Evolutionary conservation across 2,797 vertebrate species (phyloP).

Genomic region (Hyperoplus immaculatus): DNA sequence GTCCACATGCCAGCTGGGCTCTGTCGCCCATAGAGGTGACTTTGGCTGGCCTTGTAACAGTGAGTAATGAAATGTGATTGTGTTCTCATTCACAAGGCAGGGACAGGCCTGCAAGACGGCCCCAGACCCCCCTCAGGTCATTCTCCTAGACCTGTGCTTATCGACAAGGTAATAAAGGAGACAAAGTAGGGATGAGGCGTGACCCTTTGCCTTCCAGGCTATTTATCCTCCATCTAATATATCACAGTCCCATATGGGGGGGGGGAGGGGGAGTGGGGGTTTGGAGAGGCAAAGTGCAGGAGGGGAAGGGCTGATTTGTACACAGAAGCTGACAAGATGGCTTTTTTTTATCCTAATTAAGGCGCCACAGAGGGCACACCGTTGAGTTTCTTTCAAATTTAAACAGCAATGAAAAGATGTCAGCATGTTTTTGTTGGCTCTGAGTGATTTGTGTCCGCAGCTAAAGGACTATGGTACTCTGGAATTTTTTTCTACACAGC

Average conservation of each 20-base stretch:
- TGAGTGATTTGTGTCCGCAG: constrained; percentile 4
- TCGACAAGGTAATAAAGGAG: constrained; percentile 76
- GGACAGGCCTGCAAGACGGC: constrained; percentile 45
- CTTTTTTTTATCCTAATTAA: constrained; percentile 50
- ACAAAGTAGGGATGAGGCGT: constrained; percentile 56
- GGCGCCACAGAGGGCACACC: constrained; percentile 18
- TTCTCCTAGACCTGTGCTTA: constrained; percentile 66
- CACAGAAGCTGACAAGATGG: constrained; percentile 41
- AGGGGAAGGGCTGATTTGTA: constrained; percentile 44
- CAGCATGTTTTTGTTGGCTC: constrained; percentile 8
- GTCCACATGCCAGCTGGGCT: constrained; percentile 18
- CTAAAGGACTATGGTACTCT: constrained; percentile 25
- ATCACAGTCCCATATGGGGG: constrained; percentile 55
- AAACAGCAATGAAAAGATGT: constrained; percentile 34
- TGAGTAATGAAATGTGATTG: constrained; percentile 66
- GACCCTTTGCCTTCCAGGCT: constrained; percentile 76
- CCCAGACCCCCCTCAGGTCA: constrained; percentile 59
- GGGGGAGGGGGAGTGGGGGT: constrained; percentile 10
- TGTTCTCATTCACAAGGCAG: constrained; percentile 58
- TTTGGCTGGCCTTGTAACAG: constrained; percentile 63
- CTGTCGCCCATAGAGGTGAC: constrained; percentile 58
- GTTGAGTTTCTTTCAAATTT: constrained; percentile 26
- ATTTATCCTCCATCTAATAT: constrained; percentile 73
- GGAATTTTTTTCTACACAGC: constrained; percentile 8
- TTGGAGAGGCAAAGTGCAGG: constrained; percentile 46